Conservation (phyloP, 2,888 invertebrate species). For the Hofmannophila pseudospretella region DNA sequence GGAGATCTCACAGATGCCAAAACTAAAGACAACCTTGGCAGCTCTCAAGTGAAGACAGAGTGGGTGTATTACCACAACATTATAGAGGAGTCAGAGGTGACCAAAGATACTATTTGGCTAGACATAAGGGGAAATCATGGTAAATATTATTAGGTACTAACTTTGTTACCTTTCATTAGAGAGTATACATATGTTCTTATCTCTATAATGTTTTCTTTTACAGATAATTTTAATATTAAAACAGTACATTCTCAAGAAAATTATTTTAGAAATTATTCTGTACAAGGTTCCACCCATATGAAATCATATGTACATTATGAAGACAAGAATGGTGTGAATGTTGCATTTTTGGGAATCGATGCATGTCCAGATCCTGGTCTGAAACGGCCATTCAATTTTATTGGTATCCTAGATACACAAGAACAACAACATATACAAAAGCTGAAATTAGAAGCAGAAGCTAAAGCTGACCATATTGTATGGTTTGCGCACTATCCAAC, state of each 20-base stretch:
- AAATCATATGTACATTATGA: constrained; percentile 84
- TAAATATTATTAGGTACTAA: constrained; percentile 43
- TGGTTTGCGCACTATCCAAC: constrained; percentile 96
- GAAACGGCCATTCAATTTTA: constrained; percentile 92
- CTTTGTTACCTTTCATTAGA: background rate
- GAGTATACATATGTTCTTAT: too few species aligned
- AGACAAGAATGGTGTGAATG: constrained; percentile 77
- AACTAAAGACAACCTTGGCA: constrained; percentile 86
- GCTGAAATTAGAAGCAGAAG: constrained; percentile 75
- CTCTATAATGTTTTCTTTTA: constrained; percentile 46
- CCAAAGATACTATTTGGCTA: constrained; percentile 86
- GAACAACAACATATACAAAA: constrained; percentile 78
- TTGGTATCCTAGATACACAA: constrained; percentile 82
- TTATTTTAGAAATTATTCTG: constrained; percentile 86
- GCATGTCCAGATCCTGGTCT: constrained; percentile 92
- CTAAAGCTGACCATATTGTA: constrained; percentile 58
- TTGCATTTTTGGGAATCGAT: constrained; percentile 92
- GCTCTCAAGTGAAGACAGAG: constrained; percentile 87
- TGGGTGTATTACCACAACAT: constrained; percentile 88
- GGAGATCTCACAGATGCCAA: constrained; percentile 95
- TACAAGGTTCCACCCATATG: constrained; percentile 83
- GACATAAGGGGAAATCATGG: constrained; percentile 96
- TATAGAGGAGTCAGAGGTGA: constrained; percentile 81
- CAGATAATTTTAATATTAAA: constrained; percentile 93
- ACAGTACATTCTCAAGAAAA: constrained; percentile 83